These are phyloP conservation scores for Mesorhabditis belari DNA, from an alignment of 2,888 invertebrate species.

Conservation along the genomic window DNA sequence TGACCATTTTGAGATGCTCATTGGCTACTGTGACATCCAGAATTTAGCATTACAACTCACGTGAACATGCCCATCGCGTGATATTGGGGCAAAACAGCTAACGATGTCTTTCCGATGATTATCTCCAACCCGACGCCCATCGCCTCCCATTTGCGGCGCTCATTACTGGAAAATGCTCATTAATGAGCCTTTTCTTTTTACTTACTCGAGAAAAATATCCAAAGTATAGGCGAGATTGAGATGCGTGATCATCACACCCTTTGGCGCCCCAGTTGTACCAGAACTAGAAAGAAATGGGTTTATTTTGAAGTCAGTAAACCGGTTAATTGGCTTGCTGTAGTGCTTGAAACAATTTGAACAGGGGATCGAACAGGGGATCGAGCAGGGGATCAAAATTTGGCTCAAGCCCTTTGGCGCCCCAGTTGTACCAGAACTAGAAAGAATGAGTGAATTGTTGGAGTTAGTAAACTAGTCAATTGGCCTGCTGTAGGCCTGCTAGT, in stretches of 20 bases:
- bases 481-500: too few relatives aligned
- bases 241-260: constrained; percentile 32
- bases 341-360: too few relatives aligned
- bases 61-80: constrained; percentile 36
- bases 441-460: not conserved
- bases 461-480: too few relatives aligned
- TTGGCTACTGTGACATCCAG: too few relatives aligned
- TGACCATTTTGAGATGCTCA: not conserved
- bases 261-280: not conserved
- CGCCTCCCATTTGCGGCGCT: not conserved
- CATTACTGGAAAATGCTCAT: not conserved
- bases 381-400: too few relatives aligned
- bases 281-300: not conserved
- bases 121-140: not conserved
- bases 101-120: not conserved
- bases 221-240: constrained; percentile 11
- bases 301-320: too few relatives aligned
- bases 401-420: constrained; percentile 14
- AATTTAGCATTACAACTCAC: too few relatives aligned
- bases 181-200: not conserved
- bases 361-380: too few relatives aligned
- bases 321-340: too few relatives aligned
- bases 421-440: not conserved
- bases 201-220: not conserved
- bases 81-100: constrained; percentile 26